These are phyloP conservation scores for Drosophila mettleri DNA, from an alignment of 2,888 invertebrate species.

Conservation along the genomic window DNA sequence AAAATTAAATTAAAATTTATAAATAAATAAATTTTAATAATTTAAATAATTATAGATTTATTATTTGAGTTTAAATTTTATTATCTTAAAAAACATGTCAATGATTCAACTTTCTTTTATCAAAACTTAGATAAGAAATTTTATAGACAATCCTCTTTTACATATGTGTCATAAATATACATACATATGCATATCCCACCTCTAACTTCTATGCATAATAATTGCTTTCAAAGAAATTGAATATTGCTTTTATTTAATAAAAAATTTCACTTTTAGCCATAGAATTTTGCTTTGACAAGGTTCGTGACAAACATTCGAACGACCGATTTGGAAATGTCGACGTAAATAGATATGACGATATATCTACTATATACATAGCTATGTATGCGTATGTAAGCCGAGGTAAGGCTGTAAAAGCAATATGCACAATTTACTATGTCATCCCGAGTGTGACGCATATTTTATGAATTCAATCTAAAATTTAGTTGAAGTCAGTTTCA, in stretches of 20 bases:
- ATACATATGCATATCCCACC: background rate
- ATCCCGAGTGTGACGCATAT: slow-evolving; percentile 5
- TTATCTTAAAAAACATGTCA: no score
- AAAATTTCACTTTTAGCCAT: slow-evolving; percentile 53
- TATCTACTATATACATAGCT: slow-evolving; percentile 7
- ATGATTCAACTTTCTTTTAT: background rate
- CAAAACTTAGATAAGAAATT: background rate
- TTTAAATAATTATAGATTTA: no score
- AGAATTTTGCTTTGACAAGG: slow-evolving; percentile 37
- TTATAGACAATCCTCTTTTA: background rate
- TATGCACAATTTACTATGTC: background rate
- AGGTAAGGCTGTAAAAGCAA: slow-evolving; percentile 28
- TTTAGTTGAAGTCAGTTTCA: no score
- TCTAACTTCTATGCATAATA: background rate
- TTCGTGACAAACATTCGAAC: slow-evolving; percentile 59
- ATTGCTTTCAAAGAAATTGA: background rate
- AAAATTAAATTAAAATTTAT: no score
- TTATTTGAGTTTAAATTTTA: no score
- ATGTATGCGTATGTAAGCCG: slow-evolving; percentile 14
- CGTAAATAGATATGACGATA: slow-evolving; percentile 38
- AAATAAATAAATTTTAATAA: no score
- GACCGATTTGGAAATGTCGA: slow-evolving; percentile 45
- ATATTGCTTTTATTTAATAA: slow-evolving; percentile 4
- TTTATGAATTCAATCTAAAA: background rate
- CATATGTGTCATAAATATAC: background rate